Percentiles rank a stretch among this genome's conserved stretches.
Evolutionary conservation across 2,888 invertebrate species (phyloP).

Genomic region (Drosophila maculinotata): DNA sequence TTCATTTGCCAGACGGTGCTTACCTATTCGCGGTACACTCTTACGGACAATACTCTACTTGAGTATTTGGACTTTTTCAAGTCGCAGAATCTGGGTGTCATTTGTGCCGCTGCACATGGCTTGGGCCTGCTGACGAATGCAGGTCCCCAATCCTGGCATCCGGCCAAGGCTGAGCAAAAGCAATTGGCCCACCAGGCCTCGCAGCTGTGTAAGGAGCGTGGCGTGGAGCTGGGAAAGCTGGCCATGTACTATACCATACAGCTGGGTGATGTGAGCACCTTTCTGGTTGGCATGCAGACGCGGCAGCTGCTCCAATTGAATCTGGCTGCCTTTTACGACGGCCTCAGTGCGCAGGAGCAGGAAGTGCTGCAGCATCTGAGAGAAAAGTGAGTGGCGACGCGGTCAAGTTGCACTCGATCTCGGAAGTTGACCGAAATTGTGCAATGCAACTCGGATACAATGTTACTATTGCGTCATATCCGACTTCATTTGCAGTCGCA

Average conservation of each 20-base stretch:
- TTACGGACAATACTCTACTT: slow-evolving; percentile 91
- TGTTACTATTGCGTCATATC: slow-evolving; percentile 73
- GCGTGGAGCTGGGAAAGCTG: slow-evolving; percentile 89
- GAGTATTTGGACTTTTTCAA: slow-evolving; percentile 89
- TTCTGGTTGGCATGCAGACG: slow-evolving; percentile 92
- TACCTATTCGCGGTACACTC: slow-evolving; percentile 92
- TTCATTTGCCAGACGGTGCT: slow-evolving; percentile 86
- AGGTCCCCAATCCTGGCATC: slow-evolving; percentile 93
- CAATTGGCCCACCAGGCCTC: slow-evolving; percentile 86
- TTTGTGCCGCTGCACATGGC: slow-evolving; percentile 93
- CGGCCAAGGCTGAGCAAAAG: slow-evolving; percentile 87
- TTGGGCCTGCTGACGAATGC: slow-evolving; percentile 92
- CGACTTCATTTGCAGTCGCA: slow-evolving; percentile 46
- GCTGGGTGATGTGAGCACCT: slow-evolving; percentile 88
- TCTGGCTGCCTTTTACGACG: slow-evolving; percentile 88
- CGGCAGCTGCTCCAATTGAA: slow-evolving; percentile 88
- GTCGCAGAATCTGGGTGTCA: slow-evolving; percentile 89
- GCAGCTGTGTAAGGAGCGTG: slow-evolving; percentile 88
- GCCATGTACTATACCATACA: slow-evolving; percentile 89
- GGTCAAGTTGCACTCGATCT: slow-evolving; percentile 46
- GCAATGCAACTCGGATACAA: slow-evolving; percentile 83
- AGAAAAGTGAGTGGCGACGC: slow-evolving; percentile 86
- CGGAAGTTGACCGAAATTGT: slow-evolving; percentile 76
- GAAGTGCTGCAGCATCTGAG: slow-evolving; percentile 88
- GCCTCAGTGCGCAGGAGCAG: slow-evolving; percentile 89